Percentiles rank a stretch among this genome's conserved stretches.
Evolutionary conservation across 2,888 invertebrate genomes (phyloP).

Genomic region (Drosophila tanythrix): DNA sequence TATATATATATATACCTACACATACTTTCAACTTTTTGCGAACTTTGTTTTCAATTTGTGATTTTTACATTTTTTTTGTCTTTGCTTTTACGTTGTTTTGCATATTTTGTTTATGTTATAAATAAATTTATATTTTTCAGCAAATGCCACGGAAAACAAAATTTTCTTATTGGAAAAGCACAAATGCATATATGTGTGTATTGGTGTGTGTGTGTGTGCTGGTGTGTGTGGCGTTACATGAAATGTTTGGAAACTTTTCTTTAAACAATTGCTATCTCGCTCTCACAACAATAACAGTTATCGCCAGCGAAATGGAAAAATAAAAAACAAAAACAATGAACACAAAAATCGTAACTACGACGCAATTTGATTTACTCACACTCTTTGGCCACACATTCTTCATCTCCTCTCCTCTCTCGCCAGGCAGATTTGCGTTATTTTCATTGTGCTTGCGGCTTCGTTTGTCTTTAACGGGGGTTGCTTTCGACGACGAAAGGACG

Average conservation of each 20-base stretch:
- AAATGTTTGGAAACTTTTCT: constrained; percentile 43
- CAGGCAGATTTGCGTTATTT: constrained; percentile 35
- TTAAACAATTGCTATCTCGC: constrained; percentile 55
- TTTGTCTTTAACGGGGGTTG: constrained; percentile 47
- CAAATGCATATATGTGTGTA: not conserved
- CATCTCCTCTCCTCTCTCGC: constrained; percentile 15
- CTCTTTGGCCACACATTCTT: constrained; percentile 44
- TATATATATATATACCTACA: not conserved
- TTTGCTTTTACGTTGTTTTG: constrained; percentile 39
- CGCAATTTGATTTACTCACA: constrained; percentile 81
- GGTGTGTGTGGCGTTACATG: constrained; percentile 8
- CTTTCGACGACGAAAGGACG: constrained; percentile 19
- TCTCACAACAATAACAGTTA: constrained; percentile 50
- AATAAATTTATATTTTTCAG: constrained; percentile 58
- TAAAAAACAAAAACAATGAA: constrained; percentile 25
- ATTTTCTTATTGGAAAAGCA: constrained; percentile 10
- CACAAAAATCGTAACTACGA: constrained; percentile 72
- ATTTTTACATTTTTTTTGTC: constrained; percentile 22
- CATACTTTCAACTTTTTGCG: constrained; percentile 36
- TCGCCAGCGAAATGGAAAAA: constrained; percentile 37
- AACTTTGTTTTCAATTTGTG: constrained; percentile 42
- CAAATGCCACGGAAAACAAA: constrained; percentile 43
- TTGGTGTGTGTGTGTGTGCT: not conserved
- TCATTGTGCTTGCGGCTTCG: constrained; percentile 35
- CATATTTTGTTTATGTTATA: constrained; percentile 69